Evolutionary conservation across 2,113 vertebrate genomes (phyloP), one percentile per base, ranked within the genome.

Genomic region (Nyctereutes procyonoides): DNA sequence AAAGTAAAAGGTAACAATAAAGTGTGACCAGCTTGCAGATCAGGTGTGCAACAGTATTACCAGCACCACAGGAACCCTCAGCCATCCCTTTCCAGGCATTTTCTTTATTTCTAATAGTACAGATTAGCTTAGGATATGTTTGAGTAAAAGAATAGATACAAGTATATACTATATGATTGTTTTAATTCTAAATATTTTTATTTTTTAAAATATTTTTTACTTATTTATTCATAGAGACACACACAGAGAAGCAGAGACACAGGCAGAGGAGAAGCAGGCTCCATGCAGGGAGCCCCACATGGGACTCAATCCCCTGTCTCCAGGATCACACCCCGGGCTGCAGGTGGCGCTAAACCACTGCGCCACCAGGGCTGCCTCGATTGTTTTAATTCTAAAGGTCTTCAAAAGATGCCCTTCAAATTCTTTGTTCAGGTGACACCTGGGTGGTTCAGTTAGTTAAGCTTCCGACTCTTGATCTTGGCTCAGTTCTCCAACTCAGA

Each of bases 51-150:
- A 80, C 32, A 93, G n/a, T 82, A n/a, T 91, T 97, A 69, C 51
- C n/a, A 74, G 51, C 30, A 67, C 30, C 19, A 16, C 48, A 74
- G 51, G 48, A 56, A 56, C 3, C 12, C 15, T 8, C 35, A n/a
- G 17, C 4, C 15, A 26, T 14, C 26, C 14, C 26, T 89, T 76
- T 86, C 30, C 35, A 51, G 6, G 96, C 62, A 76, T 2, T 91
- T 96, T 85, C 35, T 16, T 91, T 26, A 79, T 13, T 90, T 95
- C 35, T 63, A 19, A 32, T 55, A 93, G 20, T 82, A 88, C 30
- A 88, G 87, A 30, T 95, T 35, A 92, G 35, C 60, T 86, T 85
- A 89, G 38, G 74, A 13, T 93, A 77, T 95, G 13, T 87, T 80
- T 96, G 53, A 88, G 12, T 81, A 71, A 95, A 95, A 93, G 43